Percentiles rank a stretch among this genome's conserved stretches.
These are phyloP conservation scores for Globia sparganii DNA, from an alignment of 2,888 invertebrate genomes.

Conservation along the genomic window DNA sequence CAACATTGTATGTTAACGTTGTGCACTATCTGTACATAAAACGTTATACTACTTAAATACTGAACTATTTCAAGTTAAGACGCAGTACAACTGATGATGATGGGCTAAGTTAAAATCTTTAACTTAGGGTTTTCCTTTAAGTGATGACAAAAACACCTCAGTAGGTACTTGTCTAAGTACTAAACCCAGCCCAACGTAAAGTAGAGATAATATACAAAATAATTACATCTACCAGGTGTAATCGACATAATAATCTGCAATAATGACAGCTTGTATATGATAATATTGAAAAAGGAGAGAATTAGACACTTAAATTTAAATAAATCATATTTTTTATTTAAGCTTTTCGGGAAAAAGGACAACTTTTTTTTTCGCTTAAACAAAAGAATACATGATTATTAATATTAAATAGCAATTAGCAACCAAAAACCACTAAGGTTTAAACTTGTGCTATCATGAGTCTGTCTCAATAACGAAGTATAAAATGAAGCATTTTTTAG, in stretches of 20 bases:
- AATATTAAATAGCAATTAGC: too few species aligned
- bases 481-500: too few species aligned
- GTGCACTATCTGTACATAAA: constrained; percentile 1
- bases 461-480: too few species aligned
- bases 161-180: background rate
- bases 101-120: background rate
- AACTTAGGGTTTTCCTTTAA: background rate
- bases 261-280: background rate
- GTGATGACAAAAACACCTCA: background rate
- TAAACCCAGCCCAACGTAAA: background rate
- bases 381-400: too few species aligned
- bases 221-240: background rate
- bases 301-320: too few species aligned
- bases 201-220: background rate
- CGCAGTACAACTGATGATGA: background rate
- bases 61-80: constrained; percentile 17
- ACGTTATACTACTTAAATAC: constrained; percentile 15
- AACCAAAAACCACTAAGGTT: too few species aligned
- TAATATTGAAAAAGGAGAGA: background rate
- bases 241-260: background rate
- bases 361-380: too few species aligned
- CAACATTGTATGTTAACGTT: constrained; percentile 35
- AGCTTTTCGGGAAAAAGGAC: too few species aligned
- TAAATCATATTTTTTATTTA: background rate
- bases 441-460: too few species aligned